Percentiles rank a stretch among this genome's conserved stretches.
Conservation (phyloP, 2,888 invertebrate genomes). For the Selenia dentaria region DNA sequence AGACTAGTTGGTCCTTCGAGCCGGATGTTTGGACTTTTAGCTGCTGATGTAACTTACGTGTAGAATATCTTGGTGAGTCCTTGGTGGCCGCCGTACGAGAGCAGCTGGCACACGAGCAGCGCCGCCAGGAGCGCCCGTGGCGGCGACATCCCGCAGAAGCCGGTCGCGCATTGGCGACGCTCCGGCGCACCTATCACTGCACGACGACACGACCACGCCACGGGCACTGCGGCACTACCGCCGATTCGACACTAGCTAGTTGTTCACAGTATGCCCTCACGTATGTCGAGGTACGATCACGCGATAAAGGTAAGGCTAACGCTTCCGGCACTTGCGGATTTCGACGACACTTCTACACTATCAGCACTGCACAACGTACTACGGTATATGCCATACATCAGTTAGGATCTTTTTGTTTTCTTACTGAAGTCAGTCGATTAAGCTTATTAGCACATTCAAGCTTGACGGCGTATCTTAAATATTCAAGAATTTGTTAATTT, state of each 20-base stretch:
- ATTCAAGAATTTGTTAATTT: too few relatives aligned
- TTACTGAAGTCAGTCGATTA: too few relatives aligned
- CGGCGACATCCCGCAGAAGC: slow-evolving; percentile 77
- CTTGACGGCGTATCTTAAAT: too few relatives aligned
- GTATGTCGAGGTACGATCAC: not conserved
- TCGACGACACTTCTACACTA: not conserved
- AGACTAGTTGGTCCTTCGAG: too few relatives aligned
- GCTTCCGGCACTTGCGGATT: not conserved
- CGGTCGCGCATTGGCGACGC: slow-evolving; percentile 79
- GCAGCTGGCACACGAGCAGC: slow-evolving; percentile 76
- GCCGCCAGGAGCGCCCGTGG: slow-evolving; percentile 80
- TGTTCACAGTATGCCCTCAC: not conserved
- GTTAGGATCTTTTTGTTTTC: too few relatives aligned
- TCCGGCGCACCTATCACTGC: slow-evolving; percentile 68
- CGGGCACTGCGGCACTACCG: slow-evolving; percentile 4
- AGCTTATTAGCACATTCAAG: too few relatives aligned
- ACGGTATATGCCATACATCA: too few relatives aligned
- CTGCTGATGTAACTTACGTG: slow-evolving; percentile 60
- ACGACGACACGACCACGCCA: slow-evolving; percentile 39
- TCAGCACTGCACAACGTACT: not conserved
- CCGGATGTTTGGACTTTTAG: not conserved
- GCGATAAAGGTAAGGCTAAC: not conserved
- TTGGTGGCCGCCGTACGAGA: slow-evolving; percentile 81
- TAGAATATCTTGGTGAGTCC: slow-evolving; percentile 82
- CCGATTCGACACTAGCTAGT: not conserved